These are phyloP conservation scores for Contarinia nasturtii DNA, from an alignment of 1,140 invertebrate species.

Conservation along the genomic window DNA sequence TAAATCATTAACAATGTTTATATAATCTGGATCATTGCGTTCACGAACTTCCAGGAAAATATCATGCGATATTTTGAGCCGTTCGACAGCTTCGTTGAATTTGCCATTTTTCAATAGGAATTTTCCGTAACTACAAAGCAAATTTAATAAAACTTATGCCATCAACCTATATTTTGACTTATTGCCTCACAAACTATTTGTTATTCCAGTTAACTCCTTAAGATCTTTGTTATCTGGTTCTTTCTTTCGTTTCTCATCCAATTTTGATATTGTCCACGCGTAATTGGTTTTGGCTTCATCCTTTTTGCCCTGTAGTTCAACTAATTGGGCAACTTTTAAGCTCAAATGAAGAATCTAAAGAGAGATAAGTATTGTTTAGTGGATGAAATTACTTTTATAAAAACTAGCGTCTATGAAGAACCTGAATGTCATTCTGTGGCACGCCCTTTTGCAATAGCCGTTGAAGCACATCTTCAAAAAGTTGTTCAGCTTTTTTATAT, in stretches of 20 bases:
- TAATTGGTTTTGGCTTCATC: constrained; percentile 50
- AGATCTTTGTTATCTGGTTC: constrained; percentile 15
- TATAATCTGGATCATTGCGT: constrained; percentile 44
- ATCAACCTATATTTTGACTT: no score
- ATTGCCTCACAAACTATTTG: constrained; percentile 54
- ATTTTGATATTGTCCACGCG: constrained; percentile 44
- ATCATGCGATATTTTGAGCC: constrained; percentile 49
- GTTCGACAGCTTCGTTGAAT: constrained; percentile 38
- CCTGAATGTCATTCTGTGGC: constrained; percentile 49
- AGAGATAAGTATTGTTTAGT: no score
- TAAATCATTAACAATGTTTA: constrained; percentile 69
- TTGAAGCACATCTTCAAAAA: constrained; percentile 67
- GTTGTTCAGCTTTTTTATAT: constrained; percentile 59
- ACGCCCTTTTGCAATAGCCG: constrained; percentile 47
- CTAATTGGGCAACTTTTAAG: constrained; percentile 44
- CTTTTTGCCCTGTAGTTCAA: constrained; percentile 33
- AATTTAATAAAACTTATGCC: no score
- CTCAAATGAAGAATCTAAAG: constrained; percentile 27
- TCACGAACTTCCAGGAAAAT: constrained; percentile 45
- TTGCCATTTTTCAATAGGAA: constrained; percentile 45
- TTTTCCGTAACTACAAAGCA: constrained; percentile 57
- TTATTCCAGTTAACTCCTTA: constrained; percentile 27
- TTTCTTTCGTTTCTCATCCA: constrained; percentile 26
- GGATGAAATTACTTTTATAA: no score
- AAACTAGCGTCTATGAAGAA: no score